Evolutionary conservation across 2,888 invertebrate species (phyloP).

Genomic region (Oligia latruncula): DNA sequence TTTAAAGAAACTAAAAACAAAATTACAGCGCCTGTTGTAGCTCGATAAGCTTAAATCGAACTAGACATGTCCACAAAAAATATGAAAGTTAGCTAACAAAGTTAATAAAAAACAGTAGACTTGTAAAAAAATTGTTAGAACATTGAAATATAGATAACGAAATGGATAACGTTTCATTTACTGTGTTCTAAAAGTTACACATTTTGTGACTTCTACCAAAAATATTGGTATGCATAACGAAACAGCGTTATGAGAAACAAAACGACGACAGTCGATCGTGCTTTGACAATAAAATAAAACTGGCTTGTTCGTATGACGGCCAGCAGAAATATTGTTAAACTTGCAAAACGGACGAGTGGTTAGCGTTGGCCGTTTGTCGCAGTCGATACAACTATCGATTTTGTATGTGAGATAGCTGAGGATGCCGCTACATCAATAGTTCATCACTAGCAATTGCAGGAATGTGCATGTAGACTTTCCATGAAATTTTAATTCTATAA

Average conservation of each 20-base stretch:
- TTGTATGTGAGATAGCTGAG: neutral
- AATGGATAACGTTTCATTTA: neutral
- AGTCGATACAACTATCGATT: constrained; percentile 39
- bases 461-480: neutral
- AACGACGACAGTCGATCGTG: constrained; percentile 79
- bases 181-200: neutral
- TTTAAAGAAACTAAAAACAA: neutral
- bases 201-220: constrained; percentile 1
- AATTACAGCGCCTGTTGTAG: no score
- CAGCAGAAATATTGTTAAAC: constrained; percentile 87
- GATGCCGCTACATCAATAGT: neutral
- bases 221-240: constrained; percentile 63
- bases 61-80: no score
- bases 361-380: constrained; percentile 64
- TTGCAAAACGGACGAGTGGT: constrained; percentile 83
- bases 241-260: constrained; percentile 79
- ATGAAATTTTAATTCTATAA: neutral
- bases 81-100: neutral
- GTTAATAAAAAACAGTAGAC: neutral
- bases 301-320: constrained; percentile 74
- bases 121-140: neutral
- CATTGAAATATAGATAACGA: neutral
- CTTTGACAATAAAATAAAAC: constrained; percentile 80
- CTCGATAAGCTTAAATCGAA: no score
- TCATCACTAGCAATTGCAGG: neutral